A percentile compares a stretch with the other conserved stretches of the same genome.
These are phyloP conservation scores for Synaphobranchus kaupii DNA, from an alignment of 2,797 vertebrate species.

Conservation along the genomic window DNA sequence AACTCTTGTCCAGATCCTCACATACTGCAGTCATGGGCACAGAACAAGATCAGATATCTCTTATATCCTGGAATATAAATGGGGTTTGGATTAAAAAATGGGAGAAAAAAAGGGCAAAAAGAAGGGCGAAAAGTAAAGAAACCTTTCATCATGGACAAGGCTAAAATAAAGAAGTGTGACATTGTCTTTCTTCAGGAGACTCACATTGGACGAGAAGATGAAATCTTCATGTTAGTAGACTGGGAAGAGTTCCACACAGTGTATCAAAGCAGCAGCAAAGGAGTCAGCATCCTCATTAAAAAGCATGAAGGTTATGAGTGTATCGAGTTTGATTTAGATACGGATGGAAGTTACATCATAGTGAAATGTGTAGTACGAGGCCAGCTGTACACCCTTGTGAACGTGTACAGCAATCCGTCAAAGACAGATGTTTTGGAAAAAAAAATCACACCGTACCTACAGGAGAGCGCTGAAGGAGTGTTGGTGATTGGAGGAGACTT, in stretches of 20 bases:
- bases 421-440: background rate
- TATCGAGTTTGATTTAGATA: accelerated
- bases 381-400: background rate
- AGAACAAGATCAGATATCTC: too few species aligned
- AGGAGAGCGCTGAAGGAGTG: background rate
- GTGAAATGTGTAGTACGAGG: background rate
- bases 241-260: background rate
- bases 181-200: too few species aligned
- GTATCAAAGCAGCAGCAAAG: background rate
- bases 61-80: too few species aligned
- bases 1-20: too few species aligned
- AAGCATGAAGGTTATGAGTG: background rate
- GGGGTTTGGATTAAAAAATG: too few species aligned
- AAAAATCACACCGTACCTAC: background rate
- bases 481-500: background rate
- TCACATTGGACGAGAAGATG: background rate
- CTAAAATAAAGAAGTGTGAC: too few species aligned
- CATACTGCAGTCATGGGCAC: too few species aligned
- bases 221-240: background rate
- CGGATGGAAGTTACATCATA: background rate
- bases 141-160: too few species aligned
- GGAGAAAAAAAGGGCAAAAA: too few species aligned
- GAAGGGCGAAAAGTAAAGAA: too few species aligned
- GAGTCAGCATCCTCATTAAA: background rate
- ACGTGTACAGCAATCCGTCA: background rate